Evolutionary conservation across 2,797 vertebrate genomes (phyloP).

Genomic region (Eidolon dupreanum): DNA sequence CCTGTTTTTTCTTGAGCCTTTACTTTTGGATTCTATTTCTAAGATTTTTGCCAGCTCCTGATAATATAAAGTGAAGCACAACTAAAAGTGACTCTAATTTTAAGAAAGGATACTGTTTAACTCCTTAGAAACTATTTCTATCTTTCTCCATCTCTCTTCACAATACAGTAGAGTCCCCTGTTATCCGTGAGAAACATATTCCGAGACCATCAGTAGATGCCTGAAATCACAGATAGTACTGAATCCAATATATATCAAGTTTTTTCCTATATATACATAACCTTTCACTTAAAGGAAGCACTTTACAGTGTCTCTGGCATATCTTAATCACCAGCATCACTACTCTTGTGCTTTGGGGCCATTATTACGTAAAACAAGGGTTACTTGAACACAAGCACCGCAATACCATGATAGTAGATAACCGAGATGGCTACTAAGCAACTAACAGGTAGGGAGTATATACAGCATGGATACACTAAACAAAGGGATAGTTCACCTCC

Average conservation of each 20-base stretch:
- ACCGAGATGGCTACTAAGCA: neutral
- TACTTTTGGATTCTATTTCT: neutral
- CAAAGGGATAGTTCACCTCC: neutral
- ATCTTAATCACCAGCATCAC: too few relatives aligned
- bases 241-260: neutral
- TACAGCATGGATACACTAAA: neutral
- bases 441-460: neutral
- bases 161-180: too few relatives aligned
- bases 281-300: neutral
- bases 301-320: neutral
- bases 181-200: too few relatives aligned
- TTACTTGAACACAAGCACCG: neutral
- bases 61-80: neutral
- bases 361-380: neutral
- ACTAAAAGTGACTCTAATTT: neutral
- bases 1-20: neutral
- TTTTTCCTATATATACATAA: neutral
- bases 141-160: neutral
- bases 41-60: neutral
- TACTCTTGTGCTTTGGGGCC: neutral
- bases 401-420: neutral
- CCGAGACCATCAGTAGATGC: neutral
- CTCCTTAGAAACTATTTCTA: neutral
- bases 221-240: neutral
- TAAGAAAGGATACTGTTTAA: neutral